Percentiles rank a stretch among this genome's conserved stretches.
Evolutionary conservation across 2,797 vertebrate genomes (phyloP).

Genomic region (Lagodon rhomboides): DNA sequence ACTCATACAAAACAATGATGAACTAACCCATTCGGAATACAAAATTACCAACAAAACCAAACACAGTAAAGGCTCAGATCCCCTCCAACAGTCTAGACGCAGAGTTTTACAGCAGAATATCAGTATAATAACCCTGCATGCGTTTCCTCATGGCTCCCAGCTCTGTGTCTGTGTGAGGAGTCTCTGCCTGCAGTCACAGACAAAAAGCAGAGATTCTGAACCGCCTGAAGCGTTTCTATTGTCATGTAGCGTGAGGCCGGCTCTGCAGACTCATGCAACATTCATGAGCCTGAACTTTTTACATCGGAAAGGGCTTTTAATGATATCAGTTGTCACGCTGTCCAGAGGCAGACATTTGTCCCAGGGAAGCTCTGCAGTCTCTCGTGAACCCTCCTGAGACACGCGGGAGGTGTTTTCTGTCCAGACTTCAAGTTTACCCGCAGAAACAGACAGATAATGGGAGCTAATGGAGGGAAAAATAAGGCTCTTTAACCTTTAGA

Average conservation of each 20-base stretch:
- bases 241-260: conserved; percentile 51
- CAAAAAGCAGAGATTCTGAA: conserved; percentile 40
- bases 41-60: neutral
- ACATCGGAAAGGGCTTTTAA: conserved; percentile 52
- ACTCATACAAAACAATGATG: neutral
- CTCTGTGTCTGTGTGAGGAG: conserved; percentile 12
- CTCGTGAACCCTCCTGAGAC: neutral
- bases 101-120: neutral
- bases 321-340: conserved; percentile 29
- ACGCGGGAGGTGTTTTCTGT: neutral
- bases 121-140: neutral
- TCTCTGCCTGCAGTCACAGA: conserved; percentile 49
- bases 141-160: conserved; percentile 9
- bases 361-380: neutral
- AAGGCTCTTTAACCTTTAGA: neutral
- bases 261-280: conserved; percentile 63
- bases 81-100: conserved; percentile 13
- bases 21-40: neutral
- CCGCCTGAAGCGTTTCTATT: conserved; percentile 40
- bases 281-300: conserved; percentile 61
- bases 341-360: conserved; percentile 20
- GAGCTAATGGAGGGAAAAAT: neutral
- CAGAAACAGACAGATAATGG: conserved; percentile 6
- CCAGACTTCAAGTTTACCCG: neutral
- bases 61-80: neutral